A percentile compares a stretch with the other conserved stretches of the same genome.
Evolutionary conservation across 1,140 invertebrate species (phyloP).

Genomic region (Akabosia matsudoensis): DNA sequence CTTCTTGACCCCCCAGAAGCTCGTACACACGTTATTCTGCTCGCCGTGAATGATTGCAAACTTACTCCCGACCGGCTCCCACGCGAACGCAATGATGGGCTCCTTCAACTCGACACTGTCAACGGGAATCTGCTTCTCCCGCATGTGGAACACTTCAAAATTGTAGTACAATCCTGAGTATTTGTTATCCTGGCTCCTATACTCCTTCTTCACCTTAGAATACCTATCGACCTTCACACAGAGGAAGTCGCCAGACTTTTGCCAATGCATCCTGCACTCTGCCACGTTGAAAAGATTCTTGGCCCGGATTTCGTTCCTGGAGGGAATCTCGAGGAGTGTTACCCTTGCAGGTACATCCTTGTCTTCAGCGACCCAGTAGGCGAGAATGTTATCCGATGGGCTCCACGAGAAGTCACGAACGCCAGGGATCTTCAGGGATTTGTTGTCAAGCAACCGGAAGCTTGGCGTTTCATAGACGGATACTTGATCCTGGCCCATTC

Average conservation of each 20-base stretch:
- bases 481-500: slow-evolving; percentile 76
- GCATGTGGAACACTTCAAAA: slow-evolving; percentile 98
- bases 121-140: slow-evolving; percentile 96
- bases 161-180: slow-evolving; percentile 96
- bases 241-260: slow-evolving; percentile 94
- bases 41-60: slow-evolving; percentile 96
- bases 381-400: slow-evolving; percentile 91
- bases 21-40: slow-evolving; percentile 69
- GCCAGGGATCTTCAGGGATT: slow-evolving; percentile 86
- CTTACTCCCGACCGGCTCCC: slow-evolving; percentile 95
- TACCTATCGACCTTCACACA: slow-evolving; percentile 98
- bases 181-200: slow-evolving; percentile 76
- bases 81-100: slow-evolving; percentile 91
- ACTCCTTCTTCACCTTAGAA: slow-evolving; percentile 87
- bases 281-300: slow-evolving; percentile 98
- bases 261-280: slow-evolving; percentile 98
- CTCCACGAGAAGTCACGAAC: slow-evolving; percentile 97
- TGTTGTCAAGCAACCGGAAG: slow-evolving; percentile 88
- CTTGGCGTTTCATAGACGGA: slow-evolving; percentile 96
- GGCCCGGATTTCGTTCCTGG: slow-evolving; percentile 82
- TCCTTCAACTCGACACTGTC: slow-evolving; percentile 95
- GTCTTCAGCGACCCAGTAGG: slow-evolving; percentile 98
- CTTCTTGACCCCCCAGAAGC: slow-evolving; percentile 87
- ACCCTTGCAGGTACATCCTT: slow-evolving; percentile 84
- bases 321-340: slow-evolving; percentile 77